These are phyloP conservation scores for Seriola rivoliana DNA, from an alignment of 2,113 vertebrate genomes.

Conservation along the genomic window DNA sequence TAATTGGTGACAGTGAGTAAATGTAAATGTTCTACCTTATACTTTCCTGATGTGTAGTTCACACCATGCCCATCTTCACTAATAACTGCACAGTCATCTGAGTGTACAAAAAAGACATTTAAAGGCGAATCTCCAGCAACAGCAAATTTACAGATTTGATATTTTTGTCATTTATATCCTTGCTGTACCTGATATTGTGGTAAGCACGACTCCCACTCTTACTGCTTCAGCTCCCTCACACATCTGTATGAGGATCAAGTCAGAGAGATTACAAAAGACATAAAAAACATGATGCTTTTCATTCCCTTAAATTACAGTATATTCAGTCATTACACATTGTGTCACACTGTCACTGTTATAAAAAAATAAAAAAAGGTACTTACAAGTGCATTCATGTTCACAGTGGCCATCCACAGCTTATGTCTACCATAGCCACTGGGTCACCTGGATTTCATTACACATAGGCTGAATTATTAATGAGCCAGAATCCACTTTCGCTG, in stretches of 20 bases:
- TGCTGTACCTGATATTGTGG: constrained; percentile 55
- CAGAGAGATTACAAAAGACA: neutral
- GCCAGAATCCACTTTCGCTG: constrained; percentile 63
- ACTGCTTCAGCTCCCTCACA: constrained; percentile 48
- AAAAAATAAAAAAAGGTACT: constrained; percentile 57
- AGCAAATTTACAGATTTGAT: neutral
- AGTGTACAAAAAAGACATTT: neutral
- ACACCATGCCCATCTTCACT: constrained; percentile 56
- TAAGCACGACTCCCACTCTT: constrained; percentile 68
- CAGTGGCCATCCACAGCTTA: constrained; percentile 13
- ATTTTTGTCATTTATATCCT: neutral
- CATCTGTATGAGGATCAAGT: constrained; percentile 23
- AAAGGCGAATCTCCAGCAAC: neutral
- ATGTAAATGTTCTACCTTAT: constrained; percentile 59
- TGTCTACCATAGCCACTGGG: neutral
- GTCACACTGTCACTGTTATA: neutral
- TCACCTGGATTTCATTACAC: constrained; percentile 66
- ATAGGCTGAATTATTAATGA: constrained; percentile 74
- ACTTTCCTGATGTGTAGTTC: constrained; percentile 55
- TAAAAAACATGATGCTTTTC: neutral
- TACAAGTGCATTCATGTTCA: constrained; percentile 64
- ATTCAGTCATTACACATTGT: neutral
- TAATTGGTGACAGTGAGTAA: neutral
- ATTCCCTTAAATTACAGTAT: neutral
- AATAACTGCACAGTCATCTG: constrained; percentile 47